Conservation (phyloP, 2,113 vertebrate species). For the Coracopsis vasa region DNA sequence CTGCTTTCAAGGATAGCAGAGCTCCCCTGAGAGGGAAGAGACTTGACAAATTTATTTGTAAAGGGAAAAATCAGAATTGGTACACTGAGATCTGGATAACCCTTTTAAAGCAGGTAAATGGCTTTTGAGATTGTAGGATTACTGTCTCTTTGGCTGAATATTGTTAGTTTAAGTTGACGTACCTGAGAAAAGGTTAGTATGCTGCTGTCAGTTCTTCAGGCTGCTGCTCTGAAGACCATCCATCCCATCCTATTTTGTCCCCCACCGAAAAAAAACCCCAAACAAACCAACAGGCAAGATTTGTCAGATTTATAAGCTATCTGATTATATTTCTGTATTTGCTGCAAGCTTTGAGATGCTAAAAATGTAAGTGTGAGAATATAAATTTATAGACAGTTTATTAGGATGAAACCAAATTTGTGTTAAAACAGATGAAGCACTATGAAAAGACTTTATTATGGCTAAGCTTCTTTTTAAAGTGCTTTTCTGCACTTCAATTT, state of each 20-base stretch:
- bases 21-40: neutral
- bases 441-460: neutral
- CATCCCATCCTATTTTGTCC: fast-evolving
- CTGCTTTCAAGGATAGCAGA: neutral
- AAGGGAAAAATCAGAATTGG: neutral
- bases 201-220: neutral
- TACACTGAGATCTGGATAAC: neutral
- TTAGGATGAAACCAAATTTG: neutral
- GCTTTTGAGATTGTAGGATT: neutral
- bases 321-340: neutral
- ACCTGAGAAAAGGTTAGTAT: neutral
- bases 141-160: neutral
- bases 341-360: neutral
- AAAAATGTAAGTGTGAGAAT: neutral
- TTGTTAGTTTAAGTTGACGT: neutral
- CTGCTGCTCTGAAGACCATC: neutral
- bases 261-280: neutral
- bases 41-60: neutral
- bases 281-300: neutral
- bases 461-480: neutral
- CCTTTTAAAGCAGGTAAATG: neutral
- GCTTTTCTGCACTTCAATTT: neutral
- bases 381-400: neutral
- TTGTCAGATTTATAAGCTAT: neutral
- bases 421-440: neutral